Evolutionary conservation across 2,113 vertebrate species (phyloP).

Genomic region (Geothlypis trichas): DNA sequence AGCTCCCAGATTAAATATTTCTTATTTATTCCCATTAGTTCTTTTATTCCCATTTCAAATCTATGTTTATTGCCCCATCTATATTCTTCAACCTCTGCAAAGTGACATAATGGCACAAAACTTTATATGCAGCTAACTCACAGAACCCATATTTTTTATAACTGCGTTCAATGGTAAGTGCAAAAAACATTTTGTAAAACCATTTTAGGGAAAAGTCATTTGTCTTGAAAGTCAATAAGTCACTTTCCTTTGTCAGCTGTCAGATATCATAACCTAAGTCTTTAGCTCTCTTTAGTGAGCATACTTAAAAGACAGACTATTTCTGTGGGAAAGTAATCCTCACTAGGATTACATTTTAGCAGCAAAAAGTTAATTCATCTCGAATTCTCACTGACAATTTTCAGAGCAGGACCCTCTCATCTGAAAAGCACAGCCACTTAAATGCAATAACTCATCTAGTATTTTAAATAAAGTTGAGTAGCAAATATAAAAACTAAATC

Average conservation of each 20-base stretch:
- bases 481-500: background rate
- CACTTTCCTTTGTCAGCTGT: background rate
- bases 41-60: background rate
- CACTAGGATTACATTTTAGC: background rate
- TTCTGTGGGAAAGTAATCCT: background rate
- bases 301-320: background rate
- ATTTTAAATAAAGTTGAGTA: background rate
- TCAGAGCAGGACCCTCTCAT: background rate
- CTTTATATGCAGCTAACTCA: background rate
- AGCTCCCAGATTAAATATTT: background rate
- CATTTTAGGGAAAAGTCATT: background rate
- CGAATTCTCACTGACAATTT: background rate
- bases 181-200: background rate
- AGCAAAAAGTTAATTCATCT: background rate
- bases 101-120: background rate
- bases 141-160: background rate
- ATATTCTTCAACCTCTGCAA: background rate
- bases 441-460: background rate
- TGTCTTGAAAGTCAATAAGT: background rate
- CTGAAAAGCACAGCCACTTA: background rate
- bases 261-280: background rate
- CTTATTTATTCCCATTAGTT: background rate
- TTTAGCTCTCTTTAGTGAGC: background rate
- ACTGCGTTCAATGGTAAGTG: background rate
- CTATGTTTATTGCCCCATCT: fast-evolving